These are phyloP conservation scores for Athalia circularis DNA, from an alignment of 2,888 invertebrate species.

Conservation along the genomic window DNA sequence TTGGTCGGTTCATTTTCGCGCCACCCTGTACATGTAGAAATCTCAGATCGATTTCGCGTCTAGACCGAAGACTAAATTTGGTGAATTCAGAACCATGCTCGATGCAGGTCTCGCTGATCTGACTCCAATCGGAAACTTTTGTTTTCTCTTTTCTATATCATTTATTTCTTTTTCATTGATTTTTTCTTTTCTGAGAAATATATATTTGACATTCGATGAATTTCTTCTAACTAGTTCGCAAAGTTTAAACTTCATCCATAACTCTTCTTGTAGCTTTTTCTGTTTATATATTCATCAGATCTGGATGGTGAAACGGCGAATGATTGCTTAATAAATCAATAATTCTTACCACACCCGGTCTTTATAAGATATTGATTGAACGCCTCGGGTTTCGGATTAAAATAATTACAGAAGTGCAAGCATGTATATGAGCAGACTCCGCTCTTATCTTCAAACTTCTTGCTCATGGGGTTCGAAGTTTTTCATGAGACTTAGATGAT, in stretches of 20 bases:
- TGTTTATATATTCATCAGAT: too few species aligned
- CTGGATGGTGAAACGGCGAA: constrained; percentile 7
- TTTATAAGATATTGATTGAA: neutral
- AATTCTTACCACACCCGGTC: constrained; percentile 3
- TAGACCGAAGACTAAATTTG: neutral
- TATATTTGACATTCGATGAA: neutral
- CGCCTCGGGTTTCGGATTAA: neutral
- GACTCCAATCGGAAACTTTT: too few species aligned
- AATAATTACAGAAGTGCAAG: constrained; percentile 20
- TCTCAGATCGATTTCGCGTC: neutral
- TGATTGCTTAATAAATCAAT: constrained; percentile 26
- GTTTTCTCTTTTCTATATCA: too few species aligned
- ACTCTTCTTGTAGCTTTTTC: neutral
- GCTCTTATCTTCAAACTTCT: neutral
- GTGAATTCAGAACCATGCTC: too few species aligned
- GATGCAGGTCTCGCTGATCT: too few species aligned
- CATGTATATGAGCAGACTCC: neutral
- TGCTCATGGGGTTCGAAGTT: neutral
- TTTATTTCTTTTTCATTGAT: neutral
- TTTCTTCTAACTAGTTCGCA: neutral
- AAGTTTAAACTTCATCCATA: neutral
- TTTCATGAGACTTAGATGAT: neutral
- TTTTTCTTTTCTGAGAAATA: neutral
- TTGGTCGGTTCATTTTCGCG: too few species aligned
- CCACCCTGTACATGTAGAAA: neutral